A percentile compares a stretch with the other conserved stretches of the same genome.
These are phyloP conservation scores for Elaphurus davidianus DNA, from an alignment of 2,113 vertebrate genomes.

Conservation along the genomic window DNA sequence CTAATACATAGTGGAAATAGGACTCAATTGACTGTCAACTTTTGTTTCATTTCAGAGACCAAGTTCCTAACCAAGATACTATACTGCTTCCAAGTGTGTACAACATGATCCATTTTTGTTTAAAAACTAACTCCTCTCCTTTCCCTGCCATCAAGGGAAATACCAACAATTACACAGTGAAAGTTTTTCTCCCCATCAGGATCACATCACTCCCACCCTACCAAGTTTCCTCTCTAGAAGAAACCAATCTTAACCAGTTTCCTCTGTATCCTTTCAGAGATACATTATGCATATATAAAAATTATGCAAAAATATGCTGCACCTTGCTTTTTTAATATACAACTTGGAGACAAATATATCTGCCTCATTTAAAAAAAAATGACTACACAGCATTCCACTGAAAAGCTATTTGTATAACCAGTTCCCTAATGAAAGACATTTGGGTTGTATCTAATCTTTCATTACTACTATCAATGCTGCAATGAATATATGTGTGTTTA, in stretches of 20 bases:
- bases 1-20: neutral
- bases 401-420: neutral
- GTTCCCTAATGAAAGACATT: neutral
- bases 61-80: neutral
- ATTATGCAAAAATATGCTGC: neutral
- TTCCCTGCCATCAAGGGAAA: neutral
- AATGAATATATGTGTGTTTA: neutral
- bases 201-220: neutral
- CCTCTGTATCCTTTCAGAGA: neutral
- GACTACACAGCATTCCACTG: neutral
- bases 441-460: neutral
- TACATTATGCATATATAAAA: neutral
- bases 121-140: neutral
- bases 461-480: neutral
- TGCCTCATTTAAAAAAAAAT: neutral
- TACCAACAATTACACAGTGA: neutral
- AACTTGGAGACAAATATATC: neutral
- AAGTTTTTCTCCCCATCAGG: neutral
- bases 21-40: neutral
- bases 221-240: neutral
- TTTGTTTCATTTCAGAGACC: slow-evolving; percentile 32
- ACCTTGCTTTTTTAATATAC: neutral
- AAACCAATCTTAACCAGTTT: neutral
- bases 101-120: neutral
- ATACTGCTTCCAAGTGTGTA: neutral